These are phyloP conservation scores for Sturnira hondurensis DNA, from an alignment of 2,113 vertebrate species.

Conservation along the genomic window DNA sequence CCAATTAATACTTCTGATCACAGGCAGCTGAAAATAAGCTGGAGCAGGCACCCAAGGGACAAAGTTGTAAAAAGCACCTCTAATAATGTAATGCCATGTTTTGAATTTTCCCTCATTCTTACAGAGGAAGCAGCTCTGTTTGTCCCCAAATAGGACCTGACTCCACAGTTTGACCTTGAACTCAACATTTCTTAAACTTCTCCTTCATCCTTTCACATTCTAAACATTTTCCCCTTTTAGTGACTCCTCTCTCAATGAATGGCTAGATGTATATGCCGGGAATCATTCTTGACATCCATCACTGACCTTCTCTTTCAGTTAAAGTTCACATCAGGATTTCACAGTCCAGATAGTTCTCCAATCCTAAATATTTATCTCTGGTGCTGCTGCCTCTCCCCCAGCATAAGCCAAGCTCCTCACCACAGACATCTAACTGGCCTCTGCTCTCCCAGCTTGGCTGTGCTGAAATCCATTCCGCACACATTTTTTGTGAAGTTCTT, in stretches of 20 bases:
- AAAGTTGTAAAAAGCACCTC: not conserved
- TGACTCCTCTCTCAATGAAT: not conserved
- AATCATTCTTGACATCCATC: not conserved
- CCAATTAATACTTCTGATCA: not conserved
- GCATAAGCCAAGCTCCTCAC: not conserved
- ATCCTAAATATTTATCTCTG: not conserved
- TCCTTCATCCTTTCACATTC: not conserved
- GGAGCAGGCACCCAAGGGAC: not conserved
- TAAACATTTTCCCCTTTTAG: not conserved
- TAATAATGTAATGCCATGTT: not conserved
- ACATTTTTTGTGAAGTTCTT: not conserved
- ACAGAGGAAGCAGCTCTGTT: not conserved
- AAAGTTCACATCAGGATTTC: not conserved
- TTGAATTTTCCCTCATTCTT: not conserved
- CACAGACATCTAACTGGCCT: not conserved
- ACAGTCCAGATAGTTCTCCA: not conserved
- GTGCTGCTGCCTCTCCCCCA: not conserved
- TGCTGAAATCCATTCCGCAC: not conserved
- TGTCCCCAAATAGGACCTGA: not conserved
- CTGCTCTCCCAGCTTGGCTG: not conserved
- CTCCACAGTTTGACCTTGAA: not conserved
- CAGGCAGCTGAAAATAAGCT: not conserved
- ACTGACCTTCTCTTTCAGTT: not conserved
- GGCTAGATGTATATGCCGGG: not conserved
- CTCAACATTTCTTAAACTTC: not conserved